These are phyloP conservation scores for Setophaga petechia DNA, from an alignment of 2,113 vertebrate species.

Conservation along the genomic window DNA sequence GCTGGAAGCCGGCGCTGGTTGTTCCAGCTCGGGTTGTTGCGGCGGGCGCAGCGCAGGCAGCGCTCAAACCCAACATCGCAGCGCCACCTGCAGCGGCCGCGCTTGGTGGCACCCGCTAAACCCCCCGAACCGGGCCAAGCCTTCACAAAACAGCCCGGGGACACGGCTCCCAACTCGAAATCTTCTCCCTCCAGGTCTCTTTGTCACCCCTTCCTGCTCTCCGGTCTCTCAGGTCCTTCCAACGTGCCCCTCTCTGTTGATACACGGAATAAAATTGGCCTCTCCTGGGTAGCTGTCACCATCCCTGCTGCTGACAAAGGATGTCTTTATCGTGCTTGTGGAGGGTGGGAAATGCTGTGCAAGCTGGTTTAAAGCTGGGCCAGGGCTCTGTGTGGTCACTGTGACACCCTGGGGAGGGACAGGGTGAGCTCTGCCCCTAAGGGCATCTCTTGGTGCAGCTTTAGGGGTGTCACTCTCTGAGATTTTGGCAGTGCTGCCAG, in stretches of 20 bases:
- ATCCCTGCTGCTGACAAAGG: not conserved
- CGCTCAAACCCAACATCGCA: constrained; percentile 77
- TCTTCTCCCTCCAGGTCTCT: not conserved
- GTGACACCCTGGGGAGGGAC: too few species aligned
- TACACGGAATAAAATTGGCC: not conserved
- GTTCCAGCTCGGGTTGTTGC: not conserved
- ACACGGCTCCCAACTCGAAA: not conserved
- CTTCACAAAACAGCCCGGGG: fast-evolving
- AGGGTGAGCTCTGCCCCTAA: not conserved
- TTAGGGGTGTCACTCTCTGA: fast-evolving
- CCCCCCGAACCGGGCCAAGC: not conserved
- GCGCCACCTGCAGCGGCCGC: constrained; percentile 79
- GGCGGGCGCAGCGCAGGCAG: not conserved
- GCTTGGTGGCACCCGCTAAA: constrained; percentile 47
- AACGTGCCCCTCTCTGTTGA: not conserved
- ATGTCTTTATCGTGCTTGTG: not conserved
- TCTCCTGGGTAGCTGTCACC: not conserved
- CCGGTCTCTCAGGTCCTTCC: too few species aligned
- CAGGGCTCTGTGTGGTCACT: not conserved
- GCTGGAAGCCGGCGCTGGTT: constrained; percentile 54
- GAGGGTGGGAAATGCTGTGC: not conserved
- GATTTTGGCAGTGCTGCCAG: not conserved
- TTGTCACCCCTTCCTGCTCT: not conserved
- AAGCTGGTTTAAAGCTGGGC: not conserved
- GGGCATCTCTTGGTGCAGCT: not conserved